These are phyloP conservation scores for Pogonocichla stellata DNA, from an alignment of 2,113 vertebrate species.

Conservation along the genomic window DNA sequence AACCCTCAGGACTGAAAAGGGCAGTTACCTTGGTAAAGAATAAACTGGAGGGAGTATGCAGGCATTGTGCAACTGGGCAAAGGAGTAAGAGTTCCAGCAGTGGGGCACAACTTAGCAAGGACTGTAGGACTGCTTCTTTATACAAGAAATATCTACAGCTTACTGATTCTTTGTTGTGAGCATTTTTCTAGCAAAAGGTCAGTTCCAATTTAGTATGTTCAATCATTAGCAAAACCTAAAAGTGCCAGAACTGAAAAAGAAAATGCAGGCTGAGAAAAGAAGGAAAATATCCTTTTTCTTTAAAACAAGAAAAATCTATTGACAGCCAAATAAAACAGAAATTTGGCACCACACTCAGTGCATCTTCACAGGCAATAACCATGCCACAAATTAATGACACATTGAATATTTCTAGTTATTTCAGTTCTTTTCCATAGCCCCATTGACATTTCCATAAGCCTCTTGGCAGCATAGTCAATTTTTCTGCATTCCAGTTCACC, in stretches of 20 bases:
- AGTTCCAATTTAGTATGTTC: not conserved
- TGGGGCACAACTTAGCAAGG: not conserved
- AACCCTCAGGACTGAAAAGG: not conserved
- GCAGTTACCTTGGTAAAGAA: not conserved
- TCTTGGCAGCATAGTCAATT: not conserved
- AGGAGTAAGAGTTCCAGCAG: not conserved
- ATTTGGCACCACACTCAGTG: not conserved
- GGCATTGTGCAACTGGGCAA: not conserved
- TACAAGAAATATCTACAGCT: not conserved
- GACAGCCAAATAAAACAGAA: not conserved
- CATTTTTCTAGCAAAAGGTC: not conserved
- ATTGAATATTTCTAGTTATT: not conserved
- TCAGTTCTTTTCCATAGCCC: not conserved
- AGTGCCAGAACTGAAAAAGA: not conserved
- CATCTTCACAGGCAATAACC: slow-evolving; percentile 4
- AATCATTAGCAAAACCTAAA: not conserved
- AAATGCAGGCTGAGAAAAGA: not conserved
- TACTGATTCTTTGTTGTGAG: not conserved
- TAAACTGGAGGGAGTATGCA: not conserved
- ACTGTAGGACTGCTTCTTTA: not conserved
- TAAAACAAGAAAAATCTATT: not conserved
- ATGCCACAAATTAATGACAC: not conserved
- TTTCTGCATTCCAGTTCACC: not conserved
- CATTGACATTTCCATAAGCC: not conserved
- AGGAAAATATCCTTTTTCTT: not conserved